A percentile compares a stretch with the other conserved stretches of the same genome.
Conservation (phyloP, 2,888 invertebrate genomes). For the Mycalesis mineus region DNA sequence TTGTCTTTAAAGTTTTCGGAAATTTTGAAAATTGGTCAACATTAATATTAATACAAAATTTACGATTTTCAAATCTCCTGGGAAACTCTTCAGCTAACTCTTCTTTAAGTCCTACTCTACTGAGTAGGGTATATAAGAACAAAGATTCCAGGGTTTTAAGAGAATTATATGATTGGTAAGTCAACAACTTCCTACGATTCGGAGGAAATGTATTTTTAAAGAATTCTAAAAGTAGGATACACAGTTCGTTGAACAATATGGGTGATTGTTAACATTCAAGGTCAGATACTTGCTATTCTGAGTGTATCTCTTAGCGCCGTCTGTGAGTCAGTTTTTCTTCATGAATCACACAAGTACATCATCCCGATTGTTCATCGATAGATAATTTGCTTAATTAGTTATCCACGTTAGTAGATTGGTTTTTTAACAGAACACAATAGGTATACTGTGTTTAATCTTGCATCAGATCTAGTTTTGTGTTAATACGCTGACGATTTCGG, state of each 20-base stretch:
- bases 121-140: too few relatives aligned
- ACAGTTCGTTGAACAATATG: conserved; percentile 33
- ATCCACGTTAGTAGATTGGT: conserved; percentile 8
- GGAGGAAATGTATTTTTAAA: not conserved
- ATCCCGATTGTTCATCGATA: conserved; percentile 59
- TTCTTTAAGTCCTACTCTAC: too few relatives aligned
- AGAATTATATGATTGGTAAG: too few relatives aligned
- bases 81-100: too few relatives aligned
- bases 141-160: too few relatives aligned
- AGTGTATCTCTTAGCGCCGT: conserved; percentile 65
- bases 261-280: conserved; percentile 53
- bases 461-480: too few relatives aligned
- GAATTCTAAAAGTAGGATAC: conserved; percentile 10
- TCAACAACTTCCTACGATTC: too few relatives aligned
- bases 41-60: too few relatives aligned
- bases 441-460: not conserved
- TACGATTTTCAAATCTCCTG: too few relatives aligned
- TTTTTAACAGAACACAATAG: not conserved
- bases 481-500: too few relatives aligned
- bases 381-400: conserved; percentile 30
- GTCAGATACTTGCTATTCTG: conserved; percentile 59
- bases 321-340: conserved; percentile 55
- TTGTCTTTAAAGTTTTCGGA: too few relatives aligned
- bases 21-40: too few relatives aligned
- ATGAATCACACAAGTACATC: conserved; percentile 58